Conservation (phyloP, 2,113 vertebrate genomes). For the Phrynocephalus versicolor region DNA sequence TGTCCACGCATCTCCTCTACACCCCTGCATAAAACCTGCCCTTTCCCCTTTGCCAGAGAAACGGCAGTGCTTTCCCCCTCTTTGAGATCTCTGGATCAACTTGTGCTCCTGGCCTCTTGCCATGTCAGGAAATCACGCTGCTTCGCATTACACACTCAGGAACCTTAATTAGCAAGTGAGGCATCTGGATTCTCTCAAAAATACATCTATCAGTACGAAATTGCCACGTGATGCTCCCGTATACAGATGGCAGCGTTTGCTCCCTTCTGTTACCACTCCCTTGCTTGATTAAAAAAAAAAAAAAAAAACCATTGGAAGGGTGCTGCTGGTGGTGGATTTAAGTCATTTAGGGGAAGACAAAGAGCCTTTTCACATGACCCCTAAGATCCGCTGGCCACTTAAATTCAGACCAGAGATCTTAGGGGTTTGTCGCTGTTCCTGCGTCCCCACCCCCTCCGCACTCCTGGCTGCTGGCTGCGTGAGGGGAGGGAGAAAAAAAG, state of each 20-base stretch:
- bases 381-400: no score
- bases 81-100: slow-evolving; percentile 70
- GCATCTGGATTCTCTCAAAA: slow-evolving; percentile 71
- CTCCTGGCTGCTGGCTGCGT: no score
- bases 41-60: slow-evolving; percentile 49
- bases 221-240: slow-evolving; percentile 52
- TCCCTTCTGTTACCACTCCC: slow-evolving; percentile 26
- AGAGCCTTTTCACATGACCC: no score
- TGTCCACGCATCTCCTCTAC: background rate
- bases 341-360: slow-evolving; percentile 4
- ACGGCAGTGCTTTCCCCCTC: slow-evolving; percentile 66
- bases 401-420: no score
- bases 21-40: slow-evolving; percentile 58
- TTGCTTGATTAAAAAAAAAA: slow-evolving; percentile 28
- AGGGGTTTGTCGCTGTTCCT: no score
- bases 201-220: slow-evolving; percentile 59
- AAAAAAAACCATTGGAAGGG: no score
- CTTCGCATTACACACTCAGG: slow-evolving; percentile 68
- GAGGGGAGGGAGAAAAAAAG: no score
- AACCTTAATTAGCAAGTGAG: slow-evolving; percentile 68
- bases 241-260: slow-evolving; percentile 39
- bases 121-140: slow-evolving; percentile 57
- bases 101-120: slow-evolving; percentile 66
- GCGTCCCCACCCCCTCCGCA: no score
- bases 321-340: slow-evolving; percentile 12